These are phyloP conservation scores for Brenthis daphne DNA, from an alignment of 2,888 invertebrate species.

Conservation along the genomic window DNA sequence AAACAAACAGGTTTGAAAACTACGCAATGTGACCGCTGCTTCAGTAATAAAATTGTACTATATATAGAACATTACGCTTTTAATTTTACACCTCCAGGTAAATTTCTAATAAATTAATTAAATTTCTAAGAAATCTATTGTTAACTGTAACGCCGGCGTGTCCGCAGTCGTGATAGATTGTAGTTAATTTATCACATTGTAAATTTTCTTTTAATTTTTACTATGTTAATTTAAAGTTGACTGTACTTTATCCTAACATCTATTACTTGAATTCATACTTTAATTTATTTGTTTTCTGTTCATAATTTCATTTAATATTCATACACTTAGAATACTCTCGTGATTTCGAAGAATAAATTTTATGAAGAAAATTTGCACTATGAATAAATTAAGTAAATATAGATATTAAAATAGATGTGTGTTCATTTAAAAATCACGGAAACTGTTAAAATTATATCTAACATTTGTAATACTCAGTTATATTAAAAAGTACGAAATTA, in stretches of 20 bases:
- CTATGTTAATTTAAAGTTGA: too few relatives aligned
- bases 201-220: background rate
- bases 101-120: too few relatives aligned
- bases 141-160: too few relatives aligned
- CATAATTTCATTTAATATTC: background rate
- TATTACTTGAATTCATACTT: too few relatives aligned
- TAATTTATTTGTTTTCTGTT: background rate
- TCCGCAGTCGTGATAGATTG: too few relatives aligned
- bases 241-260: too few relatives aligned
- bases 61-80: background rate
- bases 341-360: background rate
- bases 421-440: slow-evolving; percentile 1
- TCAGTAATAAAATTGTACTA: background rate
- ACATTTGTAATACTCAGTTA: background rate
- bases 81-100: background rate
- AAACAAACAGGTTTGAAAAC: background rate
- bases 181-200: background rate
- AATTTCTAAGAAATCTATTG: too few relatives aligned
- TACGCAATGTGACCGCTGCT: slow-evolving; percentile 4
- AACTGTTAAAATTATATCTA: background rate
- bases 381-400: background rate
- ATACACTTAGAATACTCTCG: too few relatives aligned
- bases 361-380: slow-evolving; percentile 1
- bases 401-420: background rate
- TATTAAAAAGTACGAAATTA: background rate